phyloP scores from a whole-genome alignment of 2,113 vertebrate species.

The Trogon melanurus region DNA sequence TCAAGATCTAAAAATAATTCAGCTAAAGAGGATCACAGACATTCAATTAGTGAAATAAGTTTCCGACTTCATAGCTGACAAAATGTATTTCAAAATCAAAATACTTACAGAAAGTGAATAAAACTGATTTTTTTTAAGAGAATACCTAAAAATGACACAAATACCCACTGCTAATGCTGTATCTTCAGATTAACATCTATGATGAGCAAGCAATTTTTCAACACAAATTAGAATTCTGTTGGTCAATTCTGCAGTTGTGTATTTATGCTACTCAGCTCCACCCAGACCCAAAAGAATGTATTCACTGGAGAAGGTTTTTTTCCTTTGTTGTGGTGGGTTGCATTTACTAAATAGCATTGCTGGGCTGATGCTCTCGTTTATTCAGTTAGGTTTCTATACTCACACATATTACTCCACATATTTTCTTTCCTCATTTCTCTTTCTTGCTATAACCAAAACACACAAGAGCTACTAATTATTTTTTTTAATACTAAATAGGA shows the following conservation, averaged over 20 bases:
- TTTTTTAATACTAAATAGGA: neutral
- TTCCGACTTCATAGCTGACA: neutral
- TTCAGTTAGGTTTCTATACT: neutral
- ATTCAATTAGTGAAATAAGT: neutral
- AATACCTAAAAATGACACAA: neutral
- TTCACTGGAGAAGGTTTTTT: neutral
- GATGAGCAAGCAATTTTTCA: neutral
- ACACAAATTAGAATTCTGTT: neutral
- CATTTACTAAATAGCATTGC: neutral
- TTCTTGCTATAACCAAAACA: neutral
- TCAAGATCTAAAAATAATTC: neutral
- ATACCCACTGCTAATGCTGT: neutral
- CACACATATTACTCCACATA: neutral
- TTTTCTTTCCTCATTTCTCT: neutral
- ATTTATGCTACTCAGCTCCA: neutral
- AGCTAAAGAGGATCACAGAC: neutral
- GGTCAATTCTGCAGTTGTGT: neutral
- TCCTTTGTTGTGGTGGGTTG: neutral
- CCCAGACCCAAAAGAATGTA: neutral
- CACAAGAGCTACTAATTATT: neutral
- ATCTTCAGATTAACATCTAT: neutral
- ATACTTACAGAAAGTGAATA: neutral
- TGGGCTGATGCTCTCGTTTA: neutral
- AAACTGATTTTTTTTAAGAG: neutral
- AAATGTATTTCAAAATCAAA: neutral